Percentiles rank a stretch among this genome's conserved stretches.
Conservation (phyloP, 2,888 invertebrate genomes). For the Cheilosia pagana region DNA sequence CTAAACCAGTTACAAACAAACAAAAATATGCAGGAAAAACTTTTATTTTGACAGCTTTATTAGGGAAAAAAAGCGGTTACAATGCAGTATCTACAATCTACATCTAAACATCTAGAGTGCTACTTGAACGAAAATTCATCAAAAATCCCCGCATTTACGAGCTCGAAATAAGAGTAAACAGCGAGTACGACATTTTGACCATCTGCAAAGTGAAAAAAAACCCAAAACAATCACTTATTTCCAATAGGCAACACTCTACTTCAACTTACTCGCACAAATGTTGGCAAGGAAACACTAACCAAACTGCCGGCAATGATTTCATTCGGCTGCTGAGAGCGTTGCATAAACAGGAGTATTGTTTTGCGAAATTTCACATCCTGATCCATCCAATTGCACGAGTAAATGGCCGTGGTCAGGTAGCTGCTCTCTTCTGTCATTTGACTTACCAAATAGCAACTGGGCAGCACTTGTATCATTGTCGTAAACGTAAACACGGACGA, state of each 20-base stretch:
- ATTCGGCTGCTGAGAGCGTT: conserved; percentile 75
- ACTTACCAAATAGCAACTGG: conserved; percentile 76
- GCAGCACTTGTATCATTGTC: conserved; percentile 10
- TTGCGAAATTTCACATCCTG: conserved; percentile 76
- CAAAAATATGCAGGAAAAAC: too few relatives aligned
- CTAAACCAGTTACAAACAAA: too few relatives aligned
- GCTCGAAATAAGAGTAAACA: background rate
- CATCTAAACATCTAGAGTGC: too few relatives aligned
- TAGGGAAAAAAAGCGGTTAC: too few relatives aligned
- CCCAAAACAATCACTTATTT: background rate
- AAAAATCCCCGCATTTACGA: background rate
- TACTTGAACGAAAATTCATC: too few relatives aligned
- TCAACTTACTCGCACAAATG: conserved; percentile 47
- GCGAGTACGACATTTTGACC: background rate
- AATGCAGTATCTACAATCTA: too few relatives aligned
- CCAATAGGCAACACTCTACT: background rate
- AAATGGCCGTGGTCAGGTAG: conserved; percentile 76
- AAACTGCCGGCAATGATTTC: conserved; percentile 76
- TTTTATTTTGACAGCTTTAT: too few relatives aligned
- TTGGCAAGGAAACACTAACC: conserved; percentile 76
- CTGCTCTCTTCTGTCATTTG: conserved; percentile 70
- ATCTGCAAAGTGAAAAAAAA: background rate
- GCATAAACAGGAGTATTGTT: conserved; percentile 78
- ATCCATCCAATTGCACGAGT: conserved; percentile 77
- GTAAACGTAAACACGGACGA: background rate